phyloP scores from a whole-genome alignment of 2,888 invertebrate genomes.

The Rhagonycha lutea region DNA sequence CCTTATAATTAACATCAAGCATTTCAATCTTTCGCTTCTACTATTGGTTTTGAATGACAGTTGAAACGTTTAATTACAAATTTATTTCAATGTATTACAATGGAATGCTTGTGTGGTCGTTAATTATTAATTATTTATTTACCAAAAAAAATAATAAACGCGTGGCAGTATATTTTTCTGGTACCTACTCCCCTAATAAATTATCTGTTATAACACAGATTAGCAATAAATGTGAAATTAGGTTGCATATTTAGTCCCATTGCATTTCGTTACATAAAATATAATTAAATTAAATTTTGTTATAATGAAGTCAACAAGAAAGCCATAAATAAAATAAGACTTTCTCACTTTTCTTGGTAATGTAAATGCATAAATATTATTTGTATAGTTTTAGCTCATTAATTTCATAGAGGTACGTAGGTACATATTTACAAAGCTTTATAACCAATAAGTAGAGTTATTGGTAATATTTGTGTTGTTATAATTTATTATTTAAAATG shows the following conservation, averaged over 20 bases:
- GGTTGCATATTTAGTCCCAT: not conserved
- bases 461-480: not conserved
- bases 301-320: not conserved
- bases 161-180: not conserved
- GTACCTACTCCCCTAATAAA: not conserved
- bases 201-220: not conserved
- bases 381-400: conserved; percentile 8
- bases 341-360: conserved; percentile 7
- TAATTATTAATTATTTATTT: not conserved
- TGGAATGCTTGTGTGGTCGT: not conserved
- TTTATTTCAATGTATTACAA: not conserved
- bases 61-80: not conserved
- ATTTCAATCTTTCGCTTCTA: not conserved
- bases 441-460: not conserved
- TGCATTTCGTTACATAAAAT: not conserved
- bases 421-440: conserved; percentile 1
- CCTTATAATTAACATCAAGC: not conserved
- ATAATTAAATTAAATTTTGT: not conserved
- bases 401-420: conserved; percentile 8
- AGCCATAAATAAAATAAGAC: not conserved
- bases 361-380: not conserved
- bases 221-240: not conserved
- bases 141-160: not conserved
- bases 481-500: conserved; percentile 9
- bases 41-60: not conserved